A percentile compares a stretch with the other conserved stretches of the same genome.
Evolutionary conservation across 2,113 vertebrate species (phyloP).

Genomic region (Rhagologus leucostigma): DNA sequence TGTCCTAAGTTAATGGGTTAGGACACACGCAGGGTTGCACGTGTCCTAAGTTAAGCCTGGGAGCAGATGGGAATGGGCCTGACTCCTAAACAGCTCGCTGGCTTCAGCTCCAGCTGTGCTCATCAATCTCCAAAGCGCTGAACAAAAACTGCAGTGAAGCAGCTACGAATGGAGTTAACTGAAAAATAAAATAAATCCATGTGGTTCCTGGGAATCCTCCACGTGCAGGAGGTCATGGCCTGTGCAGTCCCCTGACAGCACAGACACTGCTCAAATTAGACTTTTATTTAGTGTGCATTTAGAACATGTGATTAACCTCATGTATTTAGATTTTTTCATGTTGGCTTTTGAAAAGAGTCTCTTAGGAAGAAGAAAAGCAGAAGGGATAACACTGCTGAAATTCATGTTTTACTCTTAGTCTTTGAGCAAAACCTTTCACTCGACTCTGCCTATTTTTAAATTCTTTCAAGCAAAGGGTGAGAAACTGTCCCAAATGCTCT

Average conservation of each 20-base stretch:
- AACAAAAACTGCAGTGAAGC: not conserved
- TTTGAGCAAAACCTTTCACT: not conserved
- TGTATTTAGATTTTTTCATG: not conserved
- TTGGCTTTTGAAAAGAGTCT: not conserved
- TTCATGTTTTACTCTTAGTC: not conserved
- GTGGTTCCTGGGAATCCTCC: not conserved
- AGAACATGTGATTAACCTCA: not conserved
- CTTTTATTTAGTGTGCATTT: not conserved
- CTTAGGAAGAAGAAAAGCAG: not conserved
- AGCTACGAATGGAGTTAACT: fast-evolving
- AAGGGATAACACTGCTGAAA: not conserved
- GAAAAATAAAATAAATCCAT: not conserved
- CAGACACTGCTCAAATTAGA: not conserved
- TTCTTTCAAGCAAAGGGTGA: not conserved
- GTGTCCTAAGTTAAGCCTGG: not conserved
- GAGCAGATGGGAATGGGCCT: not conserved
- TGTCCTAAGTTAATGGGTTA: not conserved
- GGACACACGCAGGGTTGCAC: fast-evolving
- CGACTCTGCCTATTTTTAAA: not conserved
- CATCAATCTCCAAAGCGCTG: not conserved
- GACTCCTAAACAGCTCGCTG: not conserved
- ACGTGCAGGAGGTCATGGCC: not conserved
- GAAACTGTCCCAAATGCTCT: no score
- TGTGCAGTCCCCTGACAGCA: not conserved
- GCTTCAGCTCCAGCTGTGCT: not conserved